Evolutionary conservation across 2,113 vertebrate species (phyloP), one percentile per base, ranked within the genome.

Genomic region (Polypterus senegalus): DNA sequence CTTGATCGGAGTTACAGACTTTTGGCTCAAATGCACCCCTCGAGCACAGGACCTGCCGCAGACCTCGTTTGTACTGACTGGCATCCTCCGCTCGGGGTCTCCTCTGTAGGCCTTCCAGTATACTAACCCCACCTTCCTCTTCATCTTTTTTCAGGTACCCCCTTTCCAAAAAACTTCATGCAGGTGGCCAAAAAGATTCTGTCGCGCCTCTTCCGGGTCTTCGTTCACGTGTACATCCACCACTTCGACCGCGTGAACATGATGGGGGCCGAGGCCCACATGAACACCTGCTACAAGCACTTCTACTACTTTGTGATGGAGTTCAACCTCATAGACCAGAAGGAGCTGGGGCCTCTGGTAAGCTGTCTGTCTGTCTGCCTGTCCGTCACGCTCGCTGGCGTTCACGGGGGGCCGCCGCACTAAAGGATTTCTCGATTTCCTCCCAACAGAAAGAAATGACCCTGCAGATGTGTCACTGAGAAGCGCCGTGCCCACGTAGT

Each of bases 251-350:
- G 92, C 1, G 92, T 99, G 54, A 89, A 86, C 54, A 91, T 94
- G 74, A 91, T 98, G 91, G 94, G 95, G 27, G 93, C 95, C 0
- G 95, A 99, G 74, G 96, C 96, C 5, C 96, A 99, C 0, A 94
- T 98, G 57, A 99, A 98, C 74, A 98, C 96, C 74, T 99, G 96
- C 84, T 98, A 98, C 84, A 99, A 98, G 83, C 96, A 99, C 82
- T 97, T 98, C 80, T 99, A 91, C 81, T 93, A 97, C 80, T 99
- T 99, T 9, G 92, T 97, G 67, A 84, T 76, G 3, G 91, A 96
- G 83, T 97, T 99, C 67, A 82, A 80, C 76, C 91, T 99, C 70
- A 97, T 91, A n/a, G 95, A 99, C 79, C 89, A 91, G 79, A 97
- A 97, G 82, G 96, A 99, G 81, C 82, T 99, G 75, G 94, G 97